Percentiles rank a stretch among this genome's conserved stretches.
phyloP scores from a whole-genome alignment of 2,888 invertebrate genomes.

The Drosophila paramelanica region DNA sequence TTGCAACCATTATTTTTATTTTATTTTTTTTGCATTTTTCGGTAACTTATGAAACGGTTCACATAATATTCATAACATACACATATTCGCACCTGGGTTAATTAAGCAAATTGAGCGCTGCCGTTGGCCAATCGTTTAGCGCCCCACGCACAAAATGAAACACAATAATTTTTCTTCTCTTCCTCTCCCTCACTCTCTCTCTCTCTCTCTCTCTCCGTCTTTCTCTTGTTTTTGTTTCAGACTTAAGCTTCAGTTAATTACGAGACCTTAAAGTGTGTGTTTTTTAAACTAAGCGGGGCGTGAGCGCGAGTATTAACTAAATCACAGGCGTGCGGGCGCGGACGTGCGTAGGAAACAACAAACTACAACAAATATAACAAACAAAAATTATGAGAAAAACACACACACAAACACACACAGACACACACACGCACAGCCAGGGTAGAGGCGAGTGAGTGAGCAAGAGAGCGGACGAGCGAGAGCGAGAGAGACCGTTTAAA shows the following conservation, averaged over 20 bases:
- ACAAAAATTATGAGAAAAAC: conserved; percentile 29
- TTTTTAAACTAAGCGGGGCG: conserved; percentile 35
- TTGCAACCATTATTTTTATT: neutral
- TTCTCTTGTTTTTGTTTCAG: conserved; percentile 1
- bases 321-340: conserved; percentile 55
- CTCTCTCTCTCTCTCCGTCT: neutral
- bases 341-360: conserved; percentile 41
- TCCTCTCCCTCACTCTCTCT: neutral
- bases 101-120: conserved; percentile 62
- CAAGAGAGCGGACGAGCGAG: conserved; percentile 1
- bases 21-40: neutral
- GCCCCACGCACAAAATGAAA: conserved; percentile 51
- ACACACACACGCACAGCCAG: conserved; percentile 53
- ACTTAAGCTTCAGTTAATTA: conserved; percentile 44
- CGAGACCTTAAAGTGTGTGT: conserved; percentile 15
- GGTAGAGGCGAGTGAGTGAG: conserved; percentile 10
- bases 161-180: conserved; percentile 1
- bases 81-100: conserved; percentile 71
- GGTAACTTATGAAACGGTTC: conserved; percentile 32
- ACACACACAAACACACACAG: conserved; percentile 1
- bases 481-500: conserved; percentile 22
- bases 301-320: conserved; percentile 42
- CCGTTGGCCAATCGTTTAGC: conserved; percentile 57
- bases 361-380: conserved; percentile 48
- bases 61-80: conserved; percentile 37